A percentile compares a stretch with the other conserved stretches of the same genome.
Conservation (phyloP, 2,888 invertebrate species). For the Hybos culiciformis region DNA sequence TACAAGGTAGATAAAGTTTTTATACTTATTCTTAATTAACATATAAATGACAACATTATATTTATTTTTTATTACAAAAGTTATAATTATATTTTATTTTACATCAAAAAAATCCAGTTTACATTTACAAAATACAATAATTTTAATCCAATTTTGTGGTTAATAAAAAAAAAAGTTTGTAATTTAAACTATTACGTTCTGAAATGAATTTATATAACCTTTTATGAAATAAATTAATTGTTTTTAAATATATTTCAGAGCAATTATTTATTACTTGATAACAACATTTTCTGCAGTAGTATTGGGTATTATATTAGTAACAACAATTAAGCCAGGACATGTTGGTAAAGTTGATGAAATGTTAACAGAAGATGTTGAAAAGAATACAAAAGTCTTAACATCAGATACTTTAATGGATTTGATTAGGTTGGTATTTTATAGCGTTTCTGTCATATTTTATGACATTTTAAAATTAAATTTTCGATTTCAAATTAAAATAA, state of each 20-base stretch:
- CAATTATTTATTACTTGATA: conserved; percentile 79
- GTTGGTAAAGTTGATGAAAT: conserved; percentile 38
- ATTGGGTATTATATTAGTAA: conserved; percentile 78
- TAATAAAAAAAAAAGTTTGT: no score
- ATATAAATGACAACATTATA: no score
- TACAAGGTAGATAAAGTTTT: conserved; percentile 22
- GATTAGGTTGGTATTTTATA: conserved; percentile 47
- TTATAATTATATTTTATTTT: no score
- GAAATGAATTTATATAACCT: no score
- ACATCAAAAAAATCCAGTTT: no score
- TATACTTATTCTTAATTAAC: not conserved
- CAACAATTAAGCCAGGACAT: conserved; percentile 72
- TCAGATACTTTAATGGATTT: conserved; percentile 86
- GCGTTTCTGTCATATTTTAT: not conserved
- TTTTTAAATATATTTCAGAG: conserved; percentile 38
- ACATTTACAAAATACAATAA: no score
- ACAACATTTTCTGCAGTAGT: conserved; percentile 88
- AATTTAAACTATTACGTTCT: no score
- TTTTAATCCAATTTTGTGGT: no score
- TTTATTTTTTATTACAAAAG: no score
- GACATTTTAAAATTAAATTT: not conserved
- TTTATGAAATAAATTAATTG: no score
- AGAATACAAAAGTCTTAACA: conserved; percentile 55
- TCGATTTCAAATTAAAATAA: no score
- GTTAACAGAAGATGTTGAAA: conserved; percentile 34